These are phyloP conservation scores for Chrysocyon brachyurus DNA, from an alignment of 2,797 vertebrate genomes.

Conservation along the genomic window DNA sequence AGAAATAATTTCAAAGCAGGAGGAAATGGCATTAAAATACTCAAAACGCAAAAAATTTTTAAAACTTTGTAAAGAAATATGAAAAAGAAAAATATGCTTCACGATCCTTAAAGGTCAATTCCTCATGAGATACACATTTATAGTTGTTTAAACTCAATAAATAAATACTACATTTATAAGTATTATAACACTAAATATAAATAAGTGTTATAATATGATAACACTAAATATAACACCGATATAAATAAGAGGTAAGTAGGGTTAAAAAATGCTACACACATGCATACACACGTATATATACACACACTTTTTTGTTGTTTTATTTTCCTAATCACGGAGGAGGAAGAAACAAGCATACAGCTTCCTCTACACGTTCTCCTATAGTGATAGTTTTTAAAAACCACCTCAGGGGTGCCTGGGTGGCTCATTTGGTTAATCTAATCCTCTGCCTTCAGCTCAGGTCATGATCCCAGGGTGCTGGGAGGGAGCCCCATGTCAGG, in stretches of 20 bases:
- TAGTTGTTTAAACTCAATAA: not conserved
- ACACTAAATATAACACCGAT: not conserved
- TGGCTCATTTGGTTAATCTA: not conserved
- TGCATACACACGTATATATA: not conserved
- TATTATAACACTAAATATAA: not conserved
- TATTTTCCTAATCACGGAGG: not conserved
- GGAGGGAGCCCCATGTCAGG: not conserved
- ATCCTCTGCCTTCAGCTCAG: not conserved
- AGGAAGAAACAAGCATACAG: not conserved
- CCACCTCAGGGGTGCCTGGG: not conserved
- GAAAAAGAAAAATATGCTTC: not conserved
- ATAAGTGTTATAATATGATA: too few species aligned
- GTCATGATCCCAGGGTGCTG: not conserved
- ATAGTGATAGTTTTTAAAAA: not conserved
- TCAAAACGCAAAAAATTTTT: not conserved
- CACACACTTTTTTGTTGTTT: not conserved
- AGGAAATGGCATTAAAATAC: conserved; percentile 46
- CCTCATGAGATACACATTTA: not conserved
- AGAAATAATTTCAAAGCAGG: not conserved
- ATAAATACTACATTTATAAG: not conserved
- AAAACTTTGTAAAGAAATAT: not conserved
- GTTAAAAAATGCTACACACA: not conserved
- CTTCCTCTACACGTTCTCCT: not conserved
- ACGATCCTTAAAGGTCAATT: conserved; percentile 35
- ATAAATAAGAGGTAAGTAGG: not conserved